Conservation (phyloP, 2,888 invertebrate species). For the Athalia rosae region DNA sequence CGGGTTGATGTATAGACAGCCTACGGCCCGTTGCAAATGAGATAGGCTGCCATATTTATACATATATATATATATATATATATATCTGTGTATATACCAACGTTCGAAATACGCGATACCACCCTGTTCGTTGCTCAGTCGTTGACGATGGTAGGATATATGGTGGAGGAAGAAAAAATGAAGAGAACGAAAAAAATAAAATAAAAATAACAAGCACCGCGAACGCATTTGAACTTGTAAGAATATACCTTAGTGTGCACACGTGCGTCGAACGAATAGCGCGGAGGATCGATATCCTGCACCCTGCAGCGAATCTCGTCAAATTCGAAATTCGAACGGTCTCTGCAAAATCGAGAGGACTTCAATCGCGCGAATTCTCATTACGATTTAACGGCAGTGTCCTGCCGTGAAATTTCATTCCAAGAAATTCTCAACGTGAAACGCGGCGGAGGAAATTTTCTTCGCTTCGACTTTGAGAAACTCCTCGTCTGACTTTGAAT, state of each 20-base stretch:
- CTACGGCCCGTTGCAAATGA: constrained; percentile 43
- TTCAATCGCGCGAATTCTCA: background rate
- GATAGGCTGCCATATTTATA: constrained; percentile 41
- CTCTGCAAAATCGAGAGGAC: background rate
- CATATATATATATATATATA: background rate
- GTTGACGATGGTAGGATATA: no score
- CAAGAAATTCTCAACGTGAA: background rate
- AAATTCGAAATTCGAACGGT: background rate
- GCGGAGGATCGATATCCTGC: background rate
- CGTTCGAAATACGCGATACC: no score
- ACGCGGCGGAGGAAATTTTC: constrained; percentile 2
- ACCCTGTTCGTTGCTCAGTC: no score
- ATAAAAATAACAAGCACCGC: background rate
- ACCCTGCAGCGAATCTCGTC: background rate
- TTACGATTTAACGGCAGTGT: background rate
- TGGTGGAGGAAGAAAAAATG: no score
- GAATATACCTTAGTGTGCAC: background rate
- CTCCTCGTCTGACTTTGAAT: constrained; percentile 9
- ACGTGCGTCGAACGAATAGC: background rate
- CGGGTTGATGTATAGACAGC: constrained; percentile 46
- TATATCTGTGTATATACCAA: no score
- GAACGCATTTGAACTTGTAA: background rate
- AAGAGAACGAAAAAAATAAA: no score
- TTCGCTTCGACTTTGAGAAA: constrained; percentile 1
- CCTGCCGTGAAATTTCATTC: background rate